Base-by-base conservation (phyloP, 2,113 vertebrate genomes). In the Dicerorhinus sumatrensis region DNA sequence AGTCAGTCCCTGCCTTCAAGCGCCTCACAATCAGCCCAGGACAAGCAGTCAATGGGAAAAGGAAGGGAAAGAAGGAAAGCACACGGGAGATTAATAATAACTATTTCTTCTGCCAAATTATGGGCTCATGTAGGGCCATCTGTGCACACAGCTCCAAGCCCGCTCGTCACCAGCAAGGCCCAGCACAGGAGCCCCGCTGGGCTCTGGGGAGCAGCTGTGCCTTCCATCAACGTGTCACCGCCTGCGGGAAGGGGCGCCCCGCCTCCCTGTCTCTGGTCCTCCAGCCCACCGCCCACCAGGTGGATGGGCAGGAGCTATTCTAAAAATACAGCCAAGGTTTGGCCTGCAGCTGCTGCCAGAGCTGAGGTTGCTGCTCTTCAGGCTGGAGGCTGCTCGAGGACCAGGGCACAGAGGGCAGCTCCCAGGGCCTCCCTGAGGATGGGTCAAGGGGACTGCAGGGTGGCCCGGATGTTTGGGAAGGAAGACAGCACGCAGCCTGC, bases 91-190 rank as follows among this genome's bases (percentile, higher is more conserved):
- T 96, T 73, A 97, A 91, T 92, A 97, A 94, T 97, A 92, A 98
- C 93, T 95, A 94, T 96, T 97, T 96, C 95, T 97, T 97, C 96
- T 98, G 93, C 96, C 96, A 97, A 96, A 96, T 97, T 86, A 89
- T 31, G 54, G 95, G 95, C 2, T 12, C 63, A 27, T 54, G 51
- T 18, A 65, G 86, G 86, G 89, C 98, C 98, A 96, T 98, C 98
- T 98, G 96, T 95, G 95, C 91, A 58, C 84, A 65, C 36, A 84
- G 92, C 87, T 92, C 95, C 1, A 0, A 5, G 70, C 60, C 82
- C 0, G 33, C 89, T 89, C 46, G 5, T 73, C 89, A 84, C 77
- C 91, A 92, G 73, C 48, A 16, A 69, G 65, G 46, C 89, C 72
- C 92, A 70, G 90, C 0, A 0, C 86, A 94, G 69, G 69, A 94